These are phyloP conservation scores for Aldabrachelys gigantea DNA, from an alignment of 2,113 vertebrate species.

Conservation along the genomic window DNA sequence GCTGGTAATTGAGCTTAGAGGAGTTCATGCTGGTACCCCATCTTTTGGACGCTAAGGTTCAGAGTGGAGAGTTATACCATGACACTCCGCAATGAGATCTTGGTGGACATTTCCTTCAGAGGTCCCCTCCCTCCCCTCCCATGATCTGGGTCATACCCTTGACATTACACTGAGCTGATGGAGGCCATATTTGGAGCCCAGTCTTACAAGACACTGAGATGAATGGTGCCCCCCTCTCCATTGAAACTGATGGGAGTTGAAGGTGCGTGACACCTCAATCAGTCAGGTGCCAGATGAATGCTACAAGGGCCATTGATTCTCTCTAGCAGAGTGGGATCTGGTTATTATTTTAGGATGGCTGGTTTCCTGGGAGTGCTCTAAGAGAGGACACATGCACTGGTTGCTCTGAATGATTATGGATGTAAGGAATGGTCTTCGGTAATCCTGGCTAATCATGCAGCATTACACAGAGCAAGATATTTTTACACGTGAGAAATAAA, in stretches of 20 bases:
- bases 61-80: too few relatives aligned
- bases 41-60: too few relatives aligned
- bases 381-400: background rate
- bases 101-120: background rate
- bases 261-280: background rate
- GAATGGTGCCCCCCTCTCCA: background rate
- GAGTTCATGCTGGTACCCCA: too few relatives aligned
- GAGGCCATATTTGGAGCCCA: background rate
- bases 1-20: too few relatives aligned
- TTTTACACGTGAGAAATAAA: slow-evolving; percentile 47
- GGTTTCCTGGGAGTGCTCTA: background rate
- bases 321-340: background rate
- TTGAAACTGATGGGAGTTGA: background rate
- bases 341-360: background rate
- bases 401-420: background rate
- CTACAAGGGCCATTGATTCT: background rate
- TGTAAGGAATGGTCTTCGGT: background rate
- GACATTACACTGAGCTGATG: background rate
- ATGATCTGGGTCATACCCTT: background rate
- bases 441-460: background rate
- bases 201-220: background rate
- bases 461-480: background rate
- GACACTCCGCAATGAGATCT: background rate
- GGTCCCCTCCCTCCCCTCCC: background rate
- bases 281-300: background rate